These are phyloP conservation scores for Heterodera carotae DNA, from an alignment of 1,140 invertebrate genomes.

Conservation along the genomic window DNA sequence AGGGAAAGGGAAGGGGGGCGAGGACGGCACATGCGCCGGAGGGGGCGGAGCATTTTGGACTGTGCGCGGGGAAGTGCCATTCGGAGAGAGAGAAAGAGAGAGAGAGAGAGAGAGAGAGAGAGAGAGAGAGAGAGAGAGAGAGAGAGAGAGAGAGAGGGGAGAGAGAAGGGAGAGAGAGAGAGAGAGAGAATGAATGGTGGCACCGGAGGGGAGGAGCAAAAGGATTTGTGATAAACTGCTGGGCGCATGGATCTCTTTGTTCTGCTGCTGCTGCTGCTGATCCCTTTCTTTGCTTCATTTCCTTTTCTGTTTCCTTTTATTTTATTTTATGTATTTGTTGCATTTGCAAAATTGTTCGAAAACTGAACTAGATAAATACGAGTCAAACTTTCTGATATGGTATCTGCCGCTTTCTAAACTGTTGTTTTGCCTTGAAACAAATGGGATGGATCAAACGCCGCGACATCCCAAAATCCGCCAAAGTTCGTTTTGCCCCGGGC, in stretches of 20 bases:
- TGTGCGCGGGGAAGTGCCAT: neutral
- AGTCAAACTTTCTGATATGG: no score
- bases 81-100: neutral
- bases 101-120: neutral
- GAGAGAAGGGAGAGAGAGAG: neutral
- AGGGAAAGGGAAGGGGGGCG: neutral
- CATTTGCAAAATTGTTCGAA: no score
- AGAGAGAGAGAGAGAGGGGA: neutral
- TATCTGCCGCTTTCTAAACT: neutral
- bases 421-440: neutral
- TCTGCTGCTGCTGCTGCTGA: no score
- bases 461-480: neutral
- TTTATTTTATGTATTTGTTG: no score
- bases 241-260: no score
- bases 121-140: neutral
- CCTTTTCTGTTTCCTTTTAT: neutral
- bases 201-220: neutral
- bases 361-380: no score
- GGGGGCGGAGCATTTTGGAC: conserved; percentile 12
- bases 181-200: neutral
- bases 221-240: no score
- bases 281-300: no score
- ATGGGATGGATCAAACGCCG: neutral
- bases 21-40: neutral
- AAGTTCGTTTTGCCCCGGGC: conserved; percentile 1